Base-by-base conservation (phyloP, 2,888 invertebrate genomes). In the Sinotaia quadrata region DNA sequence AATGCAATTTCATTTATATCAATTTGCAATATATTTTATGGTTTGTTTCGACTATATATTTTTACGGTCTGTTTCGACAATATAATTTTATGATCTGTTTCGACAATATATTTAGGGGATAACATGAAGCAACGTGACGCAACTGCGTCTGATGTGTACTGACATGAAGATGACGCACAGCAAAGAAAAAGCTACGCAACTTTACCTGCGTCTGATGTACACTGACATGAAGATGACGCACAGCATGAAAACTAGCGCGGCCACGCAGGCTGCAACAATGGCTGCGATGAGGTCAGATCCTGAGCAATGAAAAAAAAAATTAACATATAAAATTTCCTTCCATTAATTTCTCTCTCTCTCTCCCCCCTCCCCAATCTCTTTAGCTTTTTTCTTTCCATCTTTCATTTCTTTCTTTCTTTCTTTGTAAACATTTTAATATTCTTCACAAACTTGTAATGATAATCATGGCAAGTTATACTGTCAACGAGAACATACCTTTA, bases 261-360 rank as follows among this genome's bases (percentile, higher is more conserved):
- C 73, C 18, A 75, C 49, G 41, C 67, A 58, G 15, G 72, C 75
- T 18, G 75, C 73, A 21, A 75, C 68, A 10, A 75, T 59, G n/a
- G 71, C 71, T 24, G 73, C 71, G 8, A 75, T 27, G 8, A 73
- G 75, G 27, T 71, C 69, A n/a, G 56, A 36, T 12, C 58, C 73
- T 73, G 71, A 2, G 54, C 58, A 15, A 52, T 5, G 27, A 18
- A 65, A 27, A 52, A 49, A 24, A 8, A 36, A 18, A 2, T 33
- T 15, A 10, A 10, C 12, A 8, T 57, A 8, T 51, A 51, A 15
- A 8, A 8, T 51, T 10, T 10, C 21, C 24, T 51, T 51, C 8
- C 24, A 10, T 24, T 51, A 10, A 10, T 8, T 8, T 8, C 24
- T 8, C 21, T 51, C 51, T 21, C 51, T 21, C 21, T 51, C 51